Base-by-base conservation (phyloP, 1,140 invertebrate species). In the Aphis craccivora region DNA sequence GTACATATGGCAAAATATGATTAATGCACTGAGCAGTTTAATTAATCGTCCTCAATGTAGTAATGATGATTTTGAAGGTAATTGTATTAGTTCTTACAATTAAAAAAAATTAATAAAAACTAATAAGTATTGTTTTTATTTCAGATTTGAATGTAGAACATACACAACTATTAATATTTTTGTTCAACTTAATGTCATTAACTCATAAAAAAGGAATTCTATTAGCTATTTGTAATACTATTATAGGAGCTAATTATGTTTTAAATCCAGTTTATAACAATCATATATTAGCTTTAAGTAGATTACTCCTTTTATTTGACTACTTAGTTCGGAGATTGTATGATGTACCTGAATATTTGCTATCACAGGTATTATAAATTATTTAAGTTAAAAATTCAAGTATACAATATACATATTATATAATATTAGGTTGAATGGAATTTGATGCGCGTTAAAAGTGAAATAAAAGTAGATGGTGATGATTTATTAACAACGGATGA, bases 191-290 rank as follows among this genome's bases (percentile, higher is more conserved):
- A 7, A 95, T 99, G 48, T 98, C 98, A 94, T 95, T 99, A 48
- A 99, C 99, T 98, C 98, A 99, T 95, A 99, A 99, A 95, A 99
- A 99, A 95, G 97, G 97, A 7, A 97, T 99, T 1, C 95, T 99
- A n/a, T 96, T 99, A 22, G 96, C 97, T 94, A 97, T 97, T 25
- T 97, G 97, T 14, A 96, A 96, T 94, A 97, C 96, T 8, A 96
- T 97, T 35, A 96, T 97, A 87, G 48, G 76, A 96, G n/a, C 81
- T 2, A 93, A 93, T 43, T 40, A 6, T 53, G 30, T 18, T 93
- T 53, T 93, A 22, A 86, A 93, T 6, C 76, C 91, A 9, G 23
- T 86, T 84, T 55, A 86, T 14, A 93, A 93, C 81, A 93, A 43
- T 93, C 91, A 86, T 53, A 93, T 93, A 40, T 93, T 93, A 53